A percentile compares a stretch with the other conserved stretches of the same genome.
These are phyloP conservation scores for Epinotia brunnichana DNA, from an alignment of 2,888 invertebrate species.

Conservation along the genomic window DNA sequence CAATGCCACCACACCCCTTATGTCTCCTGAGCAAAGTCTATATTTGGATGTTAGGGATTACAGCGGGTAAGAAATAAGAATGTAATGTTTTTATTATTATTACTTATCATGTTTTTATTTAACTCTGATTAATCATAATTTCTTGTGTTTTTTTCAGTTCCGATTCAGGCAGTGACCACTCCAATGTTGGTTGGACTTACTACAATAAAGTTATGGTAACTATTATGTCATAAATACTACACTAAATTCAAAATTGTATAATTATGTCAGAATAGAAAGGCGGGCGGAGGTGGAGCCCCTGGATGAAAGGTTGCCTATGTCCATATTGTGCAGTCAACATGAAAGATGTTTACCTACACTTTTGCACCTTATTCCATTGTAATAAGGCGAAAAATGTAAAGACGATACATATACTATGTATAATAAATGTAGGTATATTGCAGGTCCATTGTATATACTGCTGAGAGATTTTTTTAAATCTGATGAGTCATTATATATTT, in stretches of 20 bases:
- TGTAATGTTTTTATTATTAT: constrained; percentile 1
- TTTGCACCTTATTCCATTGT: too few species aligned
- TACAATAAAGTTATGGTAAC: constrained; percentile 88
- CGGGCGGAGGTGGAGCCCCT: too few species aligned
- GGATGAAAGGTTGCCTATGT: too few species aligned
- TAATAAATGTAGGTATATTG: too few species aligned
- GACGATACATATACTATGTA: too few species aligned
- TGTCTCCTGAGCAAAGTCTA: constrained; percentile 77
- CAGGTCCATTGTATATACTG: too few species aligned
- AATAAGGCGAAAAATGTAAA: too few species aligned
- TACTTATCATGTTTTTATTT: background rate
- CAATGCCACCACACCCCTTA: constrained; percentile 74
- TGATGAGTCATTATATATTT: too few species aligned
- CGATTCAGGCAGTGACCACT: constrained; percentile 81
- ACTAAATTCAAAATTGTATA: background rate
- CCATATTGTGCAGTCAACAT: too few species aligned
- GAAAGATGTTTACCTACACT: too few species aligned
- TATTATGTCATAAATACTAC: constrained; percentile 28
- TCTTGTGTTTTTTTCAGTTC: constrained; percentile 65
- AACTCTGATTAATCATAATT: constrained; percentile 5
- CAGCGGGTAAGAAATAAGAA: constrained; percentile 71
- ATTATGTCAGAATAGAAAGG: background rate
- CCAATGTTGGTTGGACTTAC: constrained; percentile 87
- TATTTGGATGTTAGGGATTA: constrained; percentile 79
- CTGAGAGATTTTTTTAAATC: too few species aligned